Evolutionary conservation across 2,888 invertebrate species (phyloP).

Genomic region (Auanema freiburgensis): DNA sequence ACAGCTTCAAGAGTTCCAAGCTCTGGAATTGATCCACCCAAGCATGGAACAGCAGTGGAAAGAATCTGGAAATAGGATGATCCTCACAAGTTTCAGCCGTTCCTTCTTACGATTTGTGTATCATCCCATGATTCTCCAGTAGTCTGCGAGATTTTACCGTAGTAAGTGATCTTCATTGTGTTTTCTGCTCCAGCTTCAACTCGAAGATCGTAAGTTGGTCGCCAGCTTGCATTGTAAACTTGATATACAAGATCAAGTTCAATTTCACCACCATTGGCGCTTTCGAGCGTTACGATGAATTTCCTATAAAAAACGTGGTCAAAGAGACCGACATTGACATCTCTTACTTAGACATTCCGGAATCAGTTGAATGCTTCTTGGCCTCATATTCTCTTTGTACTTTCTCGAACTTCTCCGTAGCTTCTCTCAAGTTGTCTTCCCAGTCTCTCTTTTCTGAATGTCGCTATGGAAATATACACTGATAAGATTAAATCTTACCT

Average conservation of each 20-base stretch:
- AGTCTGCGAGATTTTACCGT: conserved; percentile 52
- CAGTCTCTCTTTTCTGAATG: conserved; percentile 1
- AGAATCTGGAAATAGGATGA: conserved; percentile 20
- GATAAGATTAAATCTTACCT: conserved; percentile 7
- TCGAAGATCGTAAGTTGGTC: conserved; percentile 56
- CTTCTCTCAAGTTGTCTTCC: conserved; percentile 11
- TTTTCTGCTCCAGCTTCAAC: conserved; percentile 38
- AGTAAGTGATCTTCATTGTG: conserved; percentile 31
- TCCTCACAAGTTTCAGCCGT: conserved; percentile 33
- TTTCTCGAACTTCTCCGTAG: conserved; percentile 15
- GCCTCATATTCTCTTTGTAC: conserved; percentile 8
- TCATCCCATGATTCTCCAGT: conserved; percentile 59
- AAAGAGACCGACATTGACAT: too few relatives aligned
- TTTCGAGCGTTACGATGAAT: conserved; percentile 32
- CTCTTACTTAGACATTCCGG: too few relatives aligned
- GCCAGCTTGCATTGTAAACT: conserved; percentile 53
- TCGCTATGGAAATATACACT: neutral
- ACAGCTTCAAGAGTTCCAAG: conserved; percentile 53
- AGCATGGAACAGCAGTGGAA: conserved; percentile 53
- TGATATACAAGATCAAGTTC: conserved; percentile 43
- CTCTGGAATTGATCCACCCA: conserved; percentile 51
- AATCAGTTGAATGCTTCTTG: neutral
- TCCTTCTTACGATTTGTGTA: conserved; percentile 19
- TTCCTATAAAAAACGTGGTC: conserved; percentile 19
- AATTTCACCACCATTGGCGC: conserved; percentile 21